Conservation (phyloP, 1,140 invertebrate species). For the Hylyphantes graminicola region DNA sequence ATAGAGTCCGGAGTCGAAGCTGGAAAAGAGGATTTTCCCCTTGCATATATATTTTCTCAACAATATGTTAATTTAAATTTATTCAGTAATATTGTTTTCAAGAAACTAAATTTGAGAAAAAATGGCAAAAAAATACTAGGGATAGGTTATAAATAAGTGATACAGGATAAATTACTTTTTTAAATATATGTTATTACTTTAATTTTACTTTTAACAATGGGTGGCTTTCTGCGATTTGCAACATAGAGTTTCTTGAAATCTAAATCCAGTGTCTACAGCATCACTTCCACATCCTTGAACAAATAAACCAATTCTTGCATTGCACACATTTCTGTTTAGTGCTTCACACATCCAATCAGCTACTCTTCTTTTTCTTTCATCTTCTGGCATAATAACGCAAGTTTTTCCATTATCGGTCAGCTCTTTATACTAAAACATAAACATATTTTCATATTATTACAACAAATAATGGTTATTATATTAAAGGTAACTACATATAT, state of each 20-base stretch:
- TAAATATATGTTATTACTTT: too few species aligned
- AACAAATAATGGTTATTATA: too few species aligned
- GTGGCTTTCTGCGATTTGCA: conserved; percentile 31
- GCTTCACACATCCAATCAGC: conserved; percentile 52
- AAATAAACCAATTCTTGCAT: conserved; percentile 42
- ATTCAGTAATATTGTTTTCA: too few species aligned
- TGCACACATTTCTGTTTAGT: conserved; percentile 34
- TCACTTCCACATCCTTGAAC: conserved; percentile 45
- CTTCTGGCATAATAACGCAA: conserved; percentile 18
- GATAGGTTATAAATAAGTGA: too few species aligned
- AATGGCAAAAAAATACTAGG: too few species aligned
- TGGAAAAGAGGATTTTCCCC: too few species aligned
- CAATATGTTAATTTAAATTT: too few species aligned
- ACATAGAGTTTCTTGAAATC: conserved; percentile 40
- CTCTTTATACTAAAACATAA: conserved; percentile 30
- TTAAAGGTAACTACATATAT: background rate
- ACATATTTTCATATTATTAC: too few species aligned
- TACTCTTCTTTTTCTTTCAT: background rate
- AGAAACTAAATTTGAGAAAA: too few species aligned
- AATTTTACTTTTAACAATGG: conserved; percentile 9
- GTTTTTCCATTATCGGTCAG: conserved; percentile 47
- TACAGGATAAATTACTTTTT: too few species aligned
- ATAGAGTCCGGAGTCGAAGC: too few species aligned
- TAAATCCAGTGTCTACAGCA: conserved; percentile 44
- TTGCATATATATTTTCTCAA: too few species aligned